Percentiles rank a stretch among this genome's conserved stretches.
phyloP scores from a whole-genome alignment of 2,797 vertebrate genomes.

The Xenopus petersii region DNA sequence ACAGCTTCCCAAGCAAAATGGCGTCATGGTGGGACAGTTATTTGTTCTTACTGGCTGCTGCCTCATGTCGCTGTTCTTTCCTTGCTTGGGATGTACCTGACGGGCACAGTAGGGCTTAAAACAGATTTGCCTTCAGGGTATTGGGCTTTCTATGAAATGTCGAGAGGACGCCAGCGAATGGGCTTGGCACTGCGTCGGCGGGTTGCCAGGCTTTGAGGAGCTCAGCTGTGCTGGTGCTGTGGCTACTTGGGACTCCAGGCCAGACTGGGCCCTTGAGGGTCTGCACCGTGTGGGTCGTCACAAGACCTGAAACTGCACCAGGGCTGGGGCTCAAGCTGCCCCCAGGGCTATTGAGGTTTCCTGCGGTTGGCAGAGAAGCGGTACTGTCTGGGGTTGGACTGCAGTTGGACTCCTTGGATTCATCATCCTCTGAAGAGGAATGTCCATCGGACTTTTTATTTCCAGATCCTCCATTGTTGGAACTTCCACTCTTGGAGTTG shows the following conservation, averaged over 20 bases:
- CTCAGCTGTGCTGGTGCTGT: slow-evolving; percentile 77
- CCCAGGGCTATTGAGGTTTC: slow-evolving; percentile 77
- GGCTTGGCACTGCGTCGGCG: slow-evolving; percentile 83
- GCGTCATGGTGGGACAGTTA: not conserved
- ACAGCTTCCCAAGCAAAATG: slow-evolving; percentile 1
- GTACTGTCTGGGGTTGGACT: slow-evolving; percentile 95
- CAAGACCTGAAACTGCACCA: slow-evolving; percentile 62
- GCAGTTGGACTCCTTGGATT: slow-evolving; percentile 93
- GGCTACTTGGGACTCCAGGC: slow-evolving; percentile 77
- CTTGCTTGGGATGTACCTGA: not conserved
- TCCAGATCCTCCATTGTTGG: slow-evolving; percentile 54
- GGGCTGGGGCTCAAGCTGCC: slow-evolving; percentile 86
- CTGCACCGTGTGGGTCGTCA: slow-evolving; percentile 72
- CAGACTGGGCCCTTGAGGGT: slow-evolving; percentile 82
- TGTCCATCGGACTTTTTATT: slow-evolving; percentile 79
- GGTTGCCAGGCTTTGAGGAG: slow-evolving; percentile 94
- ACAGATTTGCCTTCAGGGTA: slow-evolving; percentile 87
- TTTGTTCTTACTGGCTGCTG: not conserved
- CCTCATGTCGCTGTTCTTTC: no score
- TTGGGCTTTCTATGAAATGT: slow-evolving; percentile 93
- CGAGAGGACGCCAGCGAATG: slow-evolving; percentile 90
- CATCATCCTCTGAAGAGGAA: slow-evolving; percentile 89
- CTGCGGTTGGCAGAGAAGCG: slow-evolving; percentile 81
- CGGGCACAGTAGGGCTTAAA: slow-evolving; percentile 65
- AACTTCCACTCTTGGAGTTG: slow-evolving; percentile 75